phyloP scores from a whole-genome alignment of 2,888 invertebrate genomes.

The Artemia sp. region DNA sequence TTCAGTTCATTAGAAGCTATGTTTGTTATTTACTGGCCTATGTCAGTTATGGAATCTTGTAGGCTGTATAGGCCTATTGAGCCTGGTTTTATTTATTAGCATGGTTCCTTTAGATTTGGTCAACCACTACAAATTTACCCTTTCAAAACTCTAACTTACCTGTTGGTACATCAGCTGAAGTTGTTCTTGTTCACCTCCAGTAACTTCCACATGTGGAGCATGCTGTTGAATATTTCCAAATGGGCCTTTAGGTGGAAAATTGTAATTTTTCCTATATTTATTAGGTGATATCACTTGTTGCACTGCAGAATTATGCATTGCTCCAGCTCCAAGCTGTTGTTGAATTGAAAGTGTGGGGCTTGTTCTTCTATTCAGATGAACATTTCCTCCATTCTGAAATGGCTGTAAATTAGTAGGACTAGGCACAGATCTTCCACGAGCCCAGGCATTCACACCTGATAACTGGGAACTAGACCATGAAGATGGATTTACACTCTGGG shows the following conservation, averaged over 20 bases:
- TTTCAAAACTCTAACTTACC: no score
- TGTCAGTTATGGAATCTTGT: no score
- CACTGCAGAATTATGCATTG: conserved; percentile 14
- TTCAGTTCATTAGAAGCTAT: no score
- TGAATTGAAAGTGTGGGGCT: conserved; percentile 9
- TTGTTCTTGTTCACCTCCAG: conserved; percentile 5
- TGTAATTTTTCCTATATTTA: conserved; percentile 3
- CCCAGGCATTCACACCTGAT: conserved; percentile 3
- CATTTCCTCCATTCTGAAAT: conserved; percentile 11
- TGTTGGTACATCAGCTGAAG: conserved; percentile 9
- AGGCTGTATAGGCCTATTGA: no score
- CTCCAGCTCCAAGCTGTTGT: conserved; percentile 2
- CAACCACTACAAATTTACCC: no score
- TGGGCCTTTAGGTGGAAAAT: background rate
- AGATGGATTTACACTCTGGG: background rate
- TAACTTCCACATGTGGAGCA: conserved; percentile 5
- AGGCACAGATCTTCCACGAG: conserved; percentile 10
- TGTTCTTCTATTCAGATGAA: conserved; percentile 5
- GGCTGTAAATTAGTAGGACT: conserved; percentile 3
- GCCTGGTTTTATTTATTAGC: no score
- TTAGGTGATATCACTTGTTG: conserved; percentile 11
- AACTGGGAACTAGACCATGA: conserved; percentile 7
- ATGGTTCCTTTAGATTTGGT: no score
- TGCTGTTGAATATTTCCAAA: conserved; percentile 11
- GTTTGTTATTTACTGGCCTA: no score